These are phyloP conservation scores for Corythaeola cristata DNA, from an alignment of 2,113 vertebrate genomes.

Conservation along the genomic window DNA sequence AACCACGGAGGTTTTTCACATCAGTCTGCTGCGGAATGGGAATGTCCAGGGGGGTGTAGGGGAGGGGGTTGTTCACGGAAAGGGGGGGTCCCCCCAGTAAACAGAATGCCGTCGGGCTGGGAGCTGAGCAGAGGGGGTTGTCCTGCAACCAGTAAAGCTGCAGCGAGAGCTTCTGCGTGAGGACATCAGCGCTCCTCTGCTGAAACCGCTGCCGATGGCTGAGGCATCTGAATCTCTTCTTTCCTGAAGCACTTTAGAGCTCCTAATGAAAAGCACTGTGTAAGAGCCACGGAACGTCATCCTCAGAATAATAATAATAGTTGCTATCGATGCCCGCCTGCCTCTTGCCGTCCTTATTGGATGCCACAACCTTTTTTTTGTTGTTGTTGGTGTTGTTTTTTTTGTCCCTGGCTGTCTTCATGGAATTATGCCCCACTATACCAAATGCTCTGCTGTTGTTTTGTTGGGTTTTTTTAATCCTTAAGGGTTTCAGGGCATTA, in stretches of 20 bases:
- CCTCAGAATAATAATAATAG: conserved; percentile 26
- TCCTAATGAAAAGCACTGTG: conserved; percentile 46
- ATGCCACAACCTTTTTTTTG: not conserved
- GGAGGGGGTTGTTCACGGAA: not conserved
- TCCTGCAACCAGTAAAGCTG: not conserved
- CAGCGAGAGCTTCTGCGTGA: not conserved
- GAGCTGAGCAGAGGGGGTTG: not conserved
- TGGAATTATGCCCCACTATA: not conserved
- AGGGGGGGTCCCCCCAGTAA: not conserved
- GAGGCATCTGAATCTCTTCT: conserved; percentile 12
- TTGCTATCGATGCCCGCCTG: not conserved
- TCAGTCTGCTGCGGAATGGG: not conserved
- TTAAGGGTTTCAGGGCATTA: not conserved
- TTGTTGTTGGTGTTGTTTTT: too few relatives aligned
- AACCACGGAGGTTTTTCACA: fast-evolving
- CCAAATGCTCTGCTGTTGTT: not conserved
- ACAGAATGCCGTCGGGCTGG: not conserved
- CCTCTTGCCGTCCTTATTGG: not conserved
- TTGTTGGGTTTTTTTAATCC: not conserved
- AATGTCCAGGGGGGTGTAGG: fast-evolving
- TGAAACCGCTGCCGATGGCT: not conserved
- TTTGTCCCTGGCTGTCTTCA: not conserved
- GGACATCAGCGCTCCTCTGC: not conserved
- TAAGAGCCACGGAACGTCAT: not conserved
- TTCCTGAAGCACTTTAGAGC: conserved; percentile 54